Evolutionary conservation across 2,797 vertebrate species (phyloP).

Genomic region (Carcharodon carcharias): DNA sequence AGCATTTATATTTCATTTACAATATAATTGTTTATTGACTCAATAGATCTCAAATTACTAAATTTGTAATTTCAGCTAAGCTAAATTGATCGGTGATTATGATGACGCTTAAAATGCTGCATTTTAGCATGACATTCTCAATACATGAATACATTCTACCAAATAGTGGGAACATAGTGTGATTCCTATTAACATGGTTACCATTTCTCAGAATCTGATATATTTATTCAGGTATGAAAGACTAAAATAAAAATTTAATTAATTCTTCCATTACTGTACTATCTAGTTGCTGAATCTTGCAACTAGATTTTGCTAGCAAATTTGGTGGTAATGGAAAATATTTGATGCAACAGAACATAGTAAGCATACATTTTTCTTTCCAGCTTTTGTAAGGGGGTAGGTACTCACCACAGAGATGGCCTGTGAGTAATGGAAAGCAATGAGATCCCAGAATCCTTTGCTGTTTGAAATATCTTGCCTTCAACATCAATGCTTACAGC

Average conservation of each 20-base stretch:
- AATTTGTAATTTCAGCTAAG: not conserved
- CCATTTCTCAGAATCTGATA: not conserved
- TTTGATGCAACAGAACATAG: not conserved
- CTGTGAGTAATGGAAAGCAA: slow-evolving; percentile 95
- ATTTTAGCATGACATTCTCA: not conserved
- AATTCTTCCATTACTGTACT: not conserved
- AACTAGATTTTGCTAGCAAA: not conserved
- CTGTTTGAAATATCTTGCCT: slow-evolving; percentile 94
- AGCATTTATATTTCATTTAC: not conserved
- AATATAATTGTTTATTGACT: not conserved
- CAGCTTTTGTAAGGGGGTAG: not conserved
- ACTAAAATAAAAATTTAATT: not conserved
- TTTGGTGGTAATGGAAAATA: not conserved
- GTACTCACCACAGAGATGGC: slow-evolving; percentile 88
- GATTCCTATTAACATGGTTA: not conserved
- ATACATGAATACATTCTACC: not conserved
- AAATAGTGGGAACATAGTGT: not conserved
- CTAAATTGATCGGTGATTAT: not conserved
- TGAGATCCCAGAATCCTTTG: slow-evolving; percentile 85
- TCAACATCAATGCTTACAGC: slow-evolving; percentile 97
- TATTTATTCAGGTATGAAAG: not conserved
- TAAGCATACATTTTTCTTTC: not conserved
- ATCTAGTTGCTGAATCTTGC: not conserved
- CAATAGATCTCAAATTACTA: not conserved
- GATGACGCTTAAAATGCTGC: too few species aligned